Conservation (phyloP, 2,113 vertebrate genomes). For the Plecturocebus donacophilus region DNA sequence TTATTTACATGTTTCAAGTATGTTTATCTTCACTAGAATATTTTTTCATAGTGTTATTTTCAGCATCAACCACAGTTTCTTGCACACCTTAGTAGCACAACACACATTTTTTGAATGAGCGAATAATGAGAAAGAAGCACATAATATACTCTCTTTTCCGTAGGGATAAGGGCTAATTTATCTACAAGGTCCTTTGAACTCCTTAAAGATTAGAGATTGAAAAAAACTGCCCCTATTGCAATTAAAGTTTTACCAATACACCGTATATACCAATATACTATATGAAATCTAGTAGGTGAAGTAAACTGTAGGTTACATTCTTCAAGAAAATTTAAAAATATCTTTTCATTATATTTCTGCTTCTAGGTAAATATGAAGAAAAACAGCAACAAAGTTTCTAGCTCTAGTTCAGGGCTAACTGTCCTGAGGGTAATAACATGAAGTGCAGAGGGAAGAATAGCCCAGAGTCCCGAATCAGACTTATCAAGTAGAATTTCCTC, state of each 20-base stretch:
- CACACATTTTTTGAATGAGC: neutral
- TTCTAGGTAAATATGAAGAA: neutral
- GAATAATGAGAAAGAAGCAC: neutral
- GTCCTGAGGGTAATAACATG: neutral
- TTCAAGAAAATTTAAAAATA: constrained; percentile 6
- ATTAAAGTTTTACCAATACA: neutral
- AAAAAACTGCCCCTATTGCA: neutral
- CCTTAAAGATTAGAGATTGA: neutral
- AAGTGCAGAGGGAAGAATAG: neutral
- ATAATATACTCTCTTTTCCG: neutral
- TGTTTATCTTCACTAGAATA: neutral
- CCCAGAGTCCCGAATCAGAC: neutral
- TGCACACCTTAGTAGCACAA: neutral
- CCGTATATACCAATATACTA: neutral
- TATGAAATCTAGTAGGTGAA: neutral
- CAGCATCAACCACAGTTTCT: neutral
- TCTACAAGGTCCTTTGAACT: neutral
- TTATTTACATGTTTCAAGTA: neutral
- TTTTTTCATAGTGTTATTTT: neutral
- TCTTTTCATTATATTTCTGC: neutral
- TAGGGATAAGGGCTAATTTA: neutral
- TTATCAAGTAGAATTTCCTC: neutral
- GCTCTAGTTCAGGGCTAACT: neutral
- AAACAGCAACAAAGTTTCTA: neutral
- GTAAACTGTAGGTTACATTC: neutral